phyloP scores from a whole-genome alignment of 1,140 invertebrate genomes.

The Anoplolepis gracilipes region DNA sequence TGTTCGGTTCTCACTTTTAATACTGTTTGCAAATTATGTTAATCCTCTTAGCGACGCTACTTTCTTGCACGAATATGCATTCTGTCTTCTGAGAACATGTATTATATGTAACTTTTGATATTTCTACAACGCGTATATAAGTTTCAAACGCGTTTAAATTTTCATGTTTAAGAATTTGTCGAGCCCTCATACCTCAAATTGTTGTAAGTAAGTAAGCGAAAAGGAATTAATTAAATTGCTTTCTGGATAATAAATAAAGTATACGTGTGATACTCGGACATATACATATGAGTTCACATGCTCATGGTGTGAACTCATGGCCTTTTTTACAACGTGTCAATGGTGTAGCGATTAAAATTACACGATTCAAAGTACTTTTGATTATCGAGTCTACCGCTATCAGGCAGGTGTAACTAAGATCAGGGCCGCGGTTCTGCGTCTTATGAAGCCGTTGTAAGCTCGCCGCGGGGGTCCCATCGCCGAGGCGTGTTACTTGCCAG shows the following conservation, averaged over 20 bases:
- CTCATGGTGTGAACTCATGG: conserved; percentile 2
- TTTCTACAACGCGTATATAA: too few species aligned
- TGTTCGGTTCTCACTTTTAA: not conserved
- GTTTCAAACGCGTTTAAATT: not conserved
- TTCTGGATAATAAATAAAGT: not conserved
- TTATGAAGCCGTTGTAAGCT: conserved; percentile 84
- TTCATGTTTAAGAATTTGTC: not conserved
- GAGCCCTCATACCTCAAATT: not conserved
- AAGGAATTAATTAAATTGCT: not conserved
- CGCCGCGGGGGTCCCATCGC: conserved; percentile 81
- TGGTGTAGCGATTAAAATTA: conserved; percentile 56
- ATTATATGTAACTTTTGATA: not conserved
- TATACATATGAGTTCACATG: not conserved
- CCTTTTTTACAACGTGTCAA: conserved; percentile 28
- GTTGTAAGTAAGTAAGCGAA: not conserved
- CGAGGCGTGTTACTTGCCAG: conserved; percentile 82
- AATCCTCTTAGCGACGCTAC: not conserved
- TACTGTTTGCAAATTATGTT: not conserved
- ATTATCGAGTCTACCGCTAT: conserved; percentile 21
- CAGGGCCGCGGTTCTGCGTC: conserved; percentile 50
- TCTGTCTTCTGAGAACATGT: not conserved
- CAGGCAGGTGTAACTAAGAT: conserved; percentile 53
- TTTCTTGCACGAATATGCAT: not conserved
- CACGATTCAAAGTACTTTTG: conserved; percentile 35
- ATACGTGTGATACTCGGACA: not conserved